Evolutionary conservation across 2,797 vertebrate species (phyloP).

Genomic region (Phyllotis vaccarum): DNA sequence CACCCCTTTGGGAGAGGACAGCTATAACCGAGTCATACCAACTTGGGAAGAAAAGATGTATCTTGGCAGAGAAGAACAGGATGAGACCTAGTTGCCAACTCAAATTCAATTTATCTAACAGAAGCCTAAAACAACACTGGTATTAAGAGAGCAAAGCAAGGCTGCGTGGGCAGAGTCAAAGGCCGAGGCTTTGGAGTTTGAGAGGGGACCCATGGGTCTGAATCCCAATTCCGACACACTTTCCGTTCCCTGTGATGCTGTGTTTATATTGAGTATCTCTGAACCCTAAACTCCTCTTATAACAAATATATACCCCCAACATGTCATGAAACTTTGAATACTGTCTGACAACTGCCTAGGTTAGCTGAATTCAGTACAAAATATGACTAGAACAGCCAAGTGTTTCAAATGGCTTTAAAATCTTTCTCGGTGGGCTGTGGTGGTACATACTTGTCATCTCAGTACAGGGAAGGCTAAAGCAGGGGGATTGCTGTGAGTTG

Average conservation of each 20-base stretch:
- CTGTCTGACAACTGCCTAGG: not conserved
- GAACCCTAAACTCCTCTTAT: not conserved
- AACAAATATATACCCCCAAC: not conserved
- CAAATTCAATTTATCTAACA: not conserved
- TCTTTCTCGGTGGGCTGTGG: not conserved
- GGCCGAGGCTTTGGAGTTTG: not conserved
- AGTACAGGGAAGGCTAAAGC: not conserved
- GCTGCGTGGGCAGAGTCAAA: not conserved
- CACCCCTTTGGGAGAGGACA: not conserved
- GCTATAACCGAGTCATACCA: not conserved
- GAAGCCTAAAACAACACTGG: not conserved
- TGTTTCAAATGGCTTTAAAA: slow-evolving; percentile 22
- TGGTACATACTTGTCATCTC: not conserved
- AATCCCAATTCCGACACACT: not conserved
- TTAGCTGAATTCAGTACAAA: not conserved
- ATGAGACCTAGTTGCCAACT: slow-evolving; percentile 25
- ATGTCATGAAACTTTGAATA: slow-evolving; percentile 16
- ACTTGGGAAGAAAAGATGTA: not conserved
- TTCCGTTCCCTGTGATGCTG: not conserved
- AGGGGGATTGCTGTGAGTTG: not conserved
- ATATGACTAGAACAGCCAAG: not conserved
- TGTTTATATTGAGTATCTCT: not conserved
- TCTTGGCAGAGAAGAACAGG: not conserved
- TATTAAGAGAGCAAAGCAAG: not conserved
- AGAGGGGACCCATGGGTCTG: not conserved